Percentiles rank a stretch among this genome's conserved stretches.
Conservation (phyloP, 1,140 invertebrate genomes). For the Amyelois transitella region DNA sequence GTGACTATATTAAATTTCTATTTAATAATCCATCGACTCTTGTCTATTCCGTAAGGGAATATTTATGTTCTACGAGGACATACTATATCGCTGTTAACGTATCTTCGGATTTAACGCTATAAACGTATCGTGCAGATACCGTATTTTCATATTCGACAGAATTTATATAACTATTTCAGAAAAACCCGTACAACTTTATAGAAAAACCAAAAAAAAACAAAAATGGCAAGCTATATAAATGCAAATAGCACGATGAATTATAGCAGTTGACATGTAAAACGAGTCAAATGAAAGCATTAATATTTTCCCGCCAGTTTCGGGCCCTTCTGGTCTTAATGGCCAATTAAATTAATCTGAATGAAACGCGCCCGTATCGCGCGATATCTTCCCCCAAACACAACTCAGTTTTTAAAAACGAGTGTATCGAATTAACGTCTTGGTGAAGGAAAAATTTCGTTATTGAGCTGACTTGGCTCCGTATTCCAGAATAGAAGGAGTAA, state of each 20-base stretch:
- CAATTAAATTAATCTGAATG: constrained; percentile 37
- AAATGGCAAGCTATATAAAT: background rate
- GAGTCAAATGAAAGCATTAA: constrained; percentile 13
- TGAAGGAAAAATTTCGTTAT: constrained; percentile 18
- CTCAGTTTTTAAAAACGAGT: constrained; percentile 17
- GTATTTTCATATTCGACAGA: too few species aligned
- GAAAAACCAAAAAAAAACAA: background rate
- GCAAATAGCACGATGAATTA: background rate
- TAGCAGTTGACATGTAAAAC: constrained; percentile 8
- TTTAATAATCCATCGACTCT: too few species aligned
- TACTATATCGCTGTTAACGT: too few species aligned
- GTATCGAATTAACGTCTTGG: constrained; percentile 20
- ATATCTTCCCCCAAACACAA: constrained; percentile 20
- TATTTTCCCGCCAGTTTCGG: constrained; percentile 12
- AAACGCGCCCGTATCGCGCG: constrained; percentile 19
- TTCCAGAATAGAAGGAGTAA: constrained; percentile 10
- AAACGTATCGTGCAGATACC: too few species aligned
- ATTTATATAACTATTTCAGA: too few species aligned
- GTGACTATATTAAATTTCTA: too few species aligned
- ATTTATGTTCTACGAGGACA: too few species aligned
- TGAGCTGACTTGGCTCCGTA: constrained; percentile 12
- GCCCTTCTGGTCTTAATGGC: constrained; percentile 28
- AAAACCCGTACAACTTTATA: too few species aligned
- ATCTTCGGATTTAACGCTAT: too few species aligned
- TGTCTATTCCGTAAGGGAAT: too few species aligned